Percentiles rank a stretch among this genome's conserved stretches.
Evolutionary conservation across 2,797 vertebrate genomes (phyloP).

Genomic region (Rachycentron canadum): DNA sequence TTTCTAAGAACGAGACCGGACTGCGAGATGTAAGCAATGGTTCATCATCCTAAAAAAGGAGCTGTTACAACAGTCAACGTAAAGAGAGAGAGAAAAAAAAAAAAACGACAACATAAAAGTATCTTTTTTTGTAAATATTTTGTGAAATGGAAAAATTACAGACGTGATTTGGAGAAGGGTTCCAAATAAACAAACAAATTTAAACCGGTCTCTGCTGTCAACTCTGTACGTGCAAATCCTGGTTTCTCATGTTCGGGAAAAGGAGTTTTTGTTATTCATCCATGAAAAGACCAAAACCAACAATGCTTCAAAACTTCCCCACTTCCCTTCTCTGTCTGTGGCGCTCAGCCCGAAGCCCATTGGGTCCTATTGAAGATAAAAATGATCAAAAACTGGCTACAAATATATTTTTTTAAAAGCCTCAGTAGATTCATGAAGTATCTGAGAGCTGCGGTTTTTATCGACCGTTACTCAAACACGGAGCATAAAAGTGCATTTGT

Average conservation of each 20-base stretch:
- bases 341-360: no score
- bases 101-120: conserved; percentile 62
- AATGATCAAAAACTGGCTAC: no score
- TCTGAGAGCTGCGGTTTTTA: background rate
- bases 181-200: conserved; percentile 85
- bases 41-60: conserved; percentile 71
- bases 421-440: background rate
- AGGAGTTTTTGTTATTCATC: conserved; percentile 43
- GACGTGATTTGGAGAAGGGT: conserved; percentile 84
- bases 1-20: conserved; percentile 78
- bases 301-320: background rate
- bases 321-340: background rate
- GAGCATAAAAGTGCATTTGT: background rate
- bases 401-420: no score
- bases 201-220: conserved; percentile 69
- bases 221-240: conserved; percentile 40
- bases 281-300: conserved; percentile 34
- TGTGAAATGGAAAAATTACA: conserved; percentile 85
- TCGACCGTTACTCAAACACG: background rate
- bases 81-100: conserved; percentile 42
- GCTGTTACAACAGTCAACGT: conserved; percentile 62
- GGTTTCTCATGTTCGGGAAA: conserved; percentile 18
- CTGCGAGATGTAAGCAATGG: conserved; percentile 69
- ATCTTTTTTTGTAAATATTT: conserved; percentile 90
- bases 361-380: no score